phyloP scores from a whole-genome alignment of 2,797 vertebrate genomes.

The Odontamblyopus lacepedii region DNA sequence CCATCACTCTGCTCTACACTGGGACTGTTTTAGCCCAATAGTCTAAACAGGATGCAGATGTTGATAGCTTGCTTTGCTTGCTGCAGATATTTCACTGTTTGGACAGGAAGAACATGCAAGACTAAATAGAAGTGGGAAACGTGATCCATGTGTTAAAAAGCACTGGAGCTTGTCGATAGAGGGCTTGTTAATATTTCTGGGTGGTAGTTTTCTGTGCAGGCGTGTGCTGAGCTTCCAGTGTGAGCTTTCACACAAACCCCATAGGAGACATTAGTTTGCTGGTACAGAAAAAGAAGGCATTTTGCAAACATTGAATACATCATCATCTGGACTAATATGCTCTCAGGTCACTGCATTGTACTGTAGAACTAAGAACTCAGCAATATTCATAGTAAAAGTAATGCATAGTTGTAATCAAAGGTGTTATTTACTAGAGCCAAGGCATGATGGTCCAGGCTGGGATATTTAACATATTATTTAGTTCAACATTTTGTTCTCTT shows the following conservation, averaged over 20 bases:
- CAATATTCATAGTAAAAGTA: constrained; percentile 1
- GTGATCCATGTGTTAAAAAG: constrained; percentile 47
- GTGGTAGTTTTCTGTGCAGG: constrained; percentile 18
- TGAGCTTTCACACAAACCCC: constrained; percentile 54
- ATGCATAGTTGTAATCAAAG: background rate
- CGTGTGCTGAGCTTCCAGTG: constrained; percentile 29
- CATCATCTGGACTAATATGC: constrained; percentile 8
- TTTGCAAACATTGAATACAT: constrained; percentile 20
- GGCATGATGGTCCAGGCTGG: background rate
- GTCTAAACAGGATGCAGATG: constrained; percentile 45
- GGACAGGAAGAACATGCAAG: constrained; percentile 42
- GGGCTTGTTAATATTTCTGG: constrained; percentile 48
- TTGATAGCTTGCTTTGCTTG: constrained; percentile 33
- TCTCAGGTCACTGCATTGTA: background rate
- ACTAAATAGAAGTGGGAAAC: constrained; percentile 51
- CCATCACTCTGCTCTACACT: constrained; percentile 41
- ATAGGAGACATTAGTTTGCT: constrained; percentile 33
- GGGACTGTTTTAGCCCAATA: constrained; percentile 43
- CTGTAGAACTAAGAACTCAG: no score
- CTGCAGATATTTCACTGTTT: constrained; percentile 45
- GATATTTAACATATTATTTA: background rate
- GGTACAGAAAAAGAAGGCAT: constrained; percentile 36
- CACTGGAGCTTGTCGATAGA: constrained; percentile 43
- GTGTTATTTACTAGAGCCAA: background rate
- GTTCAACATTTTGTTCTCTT: background rate